Conservation (phyloP, 2,888 invertebrate genomes). For the Polylopha cassiicola region DNA sequence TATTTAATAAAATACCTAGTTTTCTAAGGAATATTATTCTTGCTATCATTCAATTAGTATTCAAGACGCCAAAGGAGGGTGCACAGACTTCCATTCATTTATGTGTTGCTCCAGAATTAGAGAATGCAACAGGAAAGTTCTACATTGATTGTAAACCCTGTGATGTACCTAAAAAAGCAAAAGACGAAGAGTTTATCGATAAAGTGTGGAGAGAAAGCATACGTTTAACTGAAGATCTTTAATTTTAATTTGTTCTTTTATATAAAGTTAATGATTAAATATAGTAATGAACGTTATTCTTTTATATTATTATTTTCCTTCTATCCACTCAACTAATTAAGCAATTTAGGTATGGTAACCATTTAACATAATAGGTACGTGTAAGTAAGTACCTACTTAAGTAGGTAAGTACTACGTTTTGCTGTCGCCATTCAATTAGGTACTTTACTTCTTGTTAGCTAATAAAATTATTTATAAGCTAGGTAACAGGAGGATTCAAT, state of each 20-base stretch:
- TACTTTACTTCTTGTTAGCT: too few species aligned
- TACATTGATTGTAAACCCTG: conserved; percentile 84
- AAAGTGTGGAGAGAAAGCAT: conserved; percentile 83
- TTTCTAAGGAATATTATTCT: conserved; percentile 62
- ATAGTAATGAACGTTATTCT: too few species aligned
- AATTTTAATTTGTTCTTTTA: background rate
- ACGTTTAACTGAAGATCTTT: conserved; percentile 5
- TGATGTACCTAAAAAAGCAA: conserved; percentile 69
- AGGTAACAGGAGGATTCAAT: too few species aligned
- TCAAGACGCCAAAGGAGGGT: conserved; percentile 84
- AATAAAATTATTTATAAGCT: too few species aligned
- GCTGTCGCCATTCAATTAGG: too few species aligned
- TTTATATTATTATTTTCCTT: too few species aligned
- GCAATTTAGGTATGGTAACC: too few species aligned
- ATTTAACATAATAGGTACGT: too few species aligned
- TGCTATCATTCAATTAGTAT: conserved; percentile 77
- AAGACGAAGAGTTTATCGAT: conserved; percentile 81
- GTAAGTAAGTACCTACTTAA: too few species aligned
- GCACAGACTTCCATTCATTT: conserved; percentile 86
- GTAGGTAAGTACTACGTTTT: too few species aligned
- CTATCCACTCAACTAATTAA: too few species aligned
- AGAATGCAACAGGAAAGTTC: conserved; percentile 83
- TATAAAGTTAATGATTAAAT: too few species aligned
- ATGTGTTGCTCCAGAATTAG: conserved; percentile 84
- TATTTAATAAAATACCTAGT: conserved; percentile 80